phyloP scores from a whole-genome alignment of 2,113 vertebrate species.

The Cathartes aura region DNA sequence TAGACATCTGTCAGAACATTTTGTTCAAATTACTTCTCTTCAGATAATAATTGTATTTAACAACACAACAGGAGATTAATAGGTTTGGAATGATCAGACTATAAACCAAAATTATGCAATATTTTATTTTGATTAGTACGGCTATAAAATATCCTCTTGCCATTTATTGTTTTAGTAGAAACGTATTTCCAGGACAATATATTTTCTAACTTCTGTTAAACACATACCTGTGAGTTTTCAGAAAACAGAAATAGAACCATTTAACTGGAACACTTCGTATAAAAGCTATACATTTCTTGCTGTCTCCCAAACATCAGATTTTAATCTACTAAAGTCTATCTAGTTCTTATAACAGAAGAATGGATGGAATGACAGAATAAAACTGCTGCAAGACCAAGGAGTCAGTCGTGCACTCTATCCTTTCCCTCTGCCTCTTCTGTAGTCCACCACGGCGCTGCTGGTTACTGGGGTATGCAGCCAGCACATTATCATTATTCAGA shows the following conservation, averaged over 20 bases:
- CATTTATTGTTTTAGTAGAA: neutral
- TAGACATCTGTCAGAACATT: conserved; percentile 26
- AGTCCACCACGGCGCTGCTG: neutral
- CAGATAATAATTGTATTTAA: neutral
- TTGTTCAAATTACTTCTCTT: conserved; percentile 4
- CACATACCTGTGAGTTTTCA: neutral
- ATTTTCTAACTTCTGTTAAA: neutral
- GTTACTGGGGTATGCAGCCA: neutral
- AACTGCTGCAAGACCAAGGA: neutral
- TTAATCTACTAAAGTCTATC: neutral
- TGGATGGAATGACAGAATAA: neutral
- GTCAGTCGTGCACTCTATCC: neutral
- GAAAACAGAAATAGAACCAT: neutral
- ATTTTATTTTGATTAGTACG: conserved; percentile 10
- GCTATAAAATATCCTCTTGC: neutral
- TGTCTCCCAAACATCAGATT: neutral
- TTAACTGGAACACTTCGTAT: neutral
- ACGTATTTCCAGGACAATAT: neutral
- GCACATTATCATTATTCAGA: neutral
- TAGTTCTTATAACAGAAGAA: neutral
- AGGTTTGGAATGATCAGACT: conserved; percentile 15
- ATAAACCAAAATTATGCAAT: neutral
- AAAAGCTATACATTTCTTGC: neutral
- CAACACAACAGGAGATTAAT: neutral
- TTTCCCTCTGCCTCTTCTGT: neutral